Percentiles rank a stretch among this genome's conserved stretches.
These are phyloP conservation scores for Amorpha juglandis DNA, from an alignment of 2,888 invertebrate species.

Conservation along the genomic window DNA sequence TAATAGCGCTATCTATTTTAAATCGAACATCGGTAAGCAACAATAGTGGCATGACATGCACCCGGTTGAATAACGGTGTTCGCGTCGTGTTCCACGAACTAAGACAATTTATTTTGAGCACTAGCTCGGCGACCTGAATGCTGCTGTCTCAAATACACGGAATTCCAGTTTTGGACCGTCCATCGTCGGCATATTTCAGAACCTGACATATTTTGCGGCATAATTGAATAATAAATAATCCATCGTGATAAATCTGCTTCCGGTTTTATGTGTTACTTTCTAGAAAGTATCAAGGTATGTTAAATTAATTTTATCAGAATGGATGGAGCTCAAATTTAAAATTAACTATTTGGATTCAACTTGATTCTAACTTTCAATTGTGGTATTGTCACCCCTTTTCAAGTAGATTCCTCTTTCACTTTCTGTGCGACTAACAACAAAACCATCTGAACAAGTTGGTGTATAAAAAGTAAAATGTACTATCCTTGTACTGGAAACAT, in stretches of 20 bases:
- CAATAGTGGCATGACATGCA: slow-evolving; percentile 4
- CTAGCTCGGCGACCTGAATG: slow-evolving; percentile 6
- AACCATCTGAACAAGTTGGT: no score
- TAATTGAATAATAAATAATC: background rate
- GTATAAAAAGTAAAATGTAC: background rate
- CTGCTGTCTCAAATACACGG: slow-evolving; percentile 4
- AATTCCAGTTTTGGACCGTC: slow-evolving; percentile 13
- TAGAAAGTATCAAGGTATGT: background rate
- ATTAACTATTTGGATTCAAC: no score
- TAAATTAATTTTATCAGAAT: no score
- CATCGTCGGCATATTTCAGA: slow-evolving; percentile 1
- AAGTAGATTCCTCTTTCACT: no score
- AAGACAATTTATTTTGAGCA: slow-evolving; percentile 21
- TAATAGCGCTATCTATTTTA: background rate
- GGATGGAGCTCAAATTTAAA: no score
- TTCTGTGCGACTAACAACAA: no score
- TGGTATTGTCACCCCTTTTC: no score
- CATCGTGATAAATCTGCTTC: background rate
- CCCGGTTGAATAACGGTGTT: background rate
- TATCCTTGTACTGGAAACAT: background rate
- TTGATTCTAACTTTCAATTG: no score
- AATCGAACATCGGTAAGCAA: background rate
- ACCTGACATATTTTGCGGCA: slow-evolving; percentile 6
- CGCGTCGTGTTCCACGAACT: background rate
- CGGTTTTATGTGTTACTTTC: background rate